Evolutionary conservation across 2,888 invertebrate species (phyloP).

Genomic region (Thecocarcelia acutangulata): DNA sequence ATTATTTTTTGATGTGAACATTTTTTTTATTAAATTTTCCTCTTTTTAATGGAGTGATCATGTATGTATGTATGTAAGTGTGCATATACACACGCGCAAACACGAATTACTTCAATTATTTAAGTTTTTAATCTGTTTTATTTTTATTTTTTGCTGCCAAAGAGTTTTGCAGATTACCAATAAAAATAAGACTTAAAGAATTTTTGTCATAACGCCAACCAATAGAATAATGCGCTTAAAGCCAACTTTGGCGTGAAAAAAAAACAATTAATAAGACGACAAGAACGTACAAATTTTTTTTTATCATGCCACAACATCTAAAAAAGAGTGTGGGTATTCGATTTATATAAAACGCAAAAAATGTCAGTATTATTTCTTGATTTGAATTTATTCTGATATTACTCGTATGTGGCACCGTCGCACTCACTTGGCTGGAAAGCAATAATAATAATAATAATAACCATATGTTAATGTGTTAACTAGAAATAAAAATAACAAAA

Average conservation of each 20-base stretch:
- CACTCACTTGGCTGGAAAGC: constrained; percentile 57
- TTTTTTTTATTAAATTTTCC: too few relatives aligned
- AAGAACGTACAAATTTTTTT: constrained; percentile 40
- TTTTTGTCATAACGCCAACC: constrained; percentile 57
- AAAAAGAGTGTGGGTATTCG: constrained; percentile 48
- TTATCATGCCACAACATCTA: constrained; percentile 48
- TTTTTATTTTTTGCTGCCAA: constrained; percentile 12
- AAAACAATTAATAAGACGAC: background rate
- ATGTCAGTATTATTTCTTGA: constrained; percentile 25
- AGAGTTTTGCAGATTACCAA: constrained; percentile 26
- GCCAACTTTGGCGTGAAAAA: constrained; percentile 24
- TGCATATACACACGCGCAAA: too few relatives aligned
- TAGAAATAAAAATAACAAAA: constrained; percentile 36
- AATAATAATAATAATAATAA: background rate
- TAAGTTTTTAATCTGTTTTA: constrained; percentile 2
- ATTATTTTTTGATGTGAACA: too few relatives aligned
- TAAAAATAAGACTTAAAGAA: constrained; percentile 24
- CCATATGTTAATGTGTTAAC: constrained; percentile 40
- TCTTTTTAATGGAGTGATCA: too few relatives aligned
- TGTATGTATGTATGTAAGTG: too few relatives aligned
- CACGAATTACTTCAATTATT: background rate
- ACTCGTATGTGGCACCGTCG: constrained; percentile 47
- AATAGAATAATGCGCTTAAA: constrained; percentile 5
- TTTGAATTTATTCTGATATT: constrained; percentile 23
- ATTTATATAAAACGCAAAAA: constrained; percentile 51